Evolutionary conservation across 2,113 vertebrate genomes (phyloP).

Genomic region (Carollia perspicillata): DNA sequence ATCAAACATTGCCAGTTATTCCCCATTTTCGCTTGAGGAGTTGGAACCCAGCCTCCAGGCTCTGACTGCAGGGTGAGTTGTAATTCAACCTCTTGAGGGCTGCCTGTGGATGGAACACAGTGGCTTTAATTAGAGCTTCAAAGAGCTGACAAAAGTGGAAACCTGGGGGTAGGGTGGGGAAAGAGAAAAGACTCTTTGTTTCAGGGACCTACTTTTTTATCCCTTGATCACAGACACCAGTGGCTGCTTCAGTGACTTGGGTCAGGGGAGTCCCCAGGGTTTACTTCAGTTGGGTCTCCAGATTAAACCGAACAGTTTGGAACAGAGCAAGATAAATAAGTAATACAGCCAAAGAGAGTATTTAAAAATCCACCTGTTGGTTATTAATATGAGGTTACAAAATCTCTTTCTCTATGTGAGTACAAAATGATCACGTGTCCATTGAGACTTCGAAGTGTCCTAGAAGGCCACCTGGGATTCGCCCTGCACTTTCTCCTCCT

Average conservation of each 20-base stretch:
- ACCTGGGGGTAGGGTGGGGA: neutral
- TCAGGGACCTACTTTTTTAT: constrained; percentile 45
- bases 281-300: neutral
- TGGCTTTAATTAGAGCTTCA: constrained; percentile 28
- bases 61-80: neutral
- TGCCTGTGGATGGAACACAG: neutral
- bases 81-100: neutral
- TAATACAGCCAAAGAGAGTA: constrained; percentile 68
- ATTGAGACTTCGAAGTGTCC: neutral
- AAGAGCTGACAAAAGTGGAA: neutral
- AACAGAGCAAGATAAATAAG: constrained; percentile 56
- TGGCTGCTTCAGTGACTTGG: neutral
- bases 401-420: neutral
- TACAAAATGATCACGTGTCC: neutral
- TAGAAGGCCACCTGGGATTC: neutral
- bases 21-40: neutral
- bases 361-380: neutral
- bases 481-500: neutral
- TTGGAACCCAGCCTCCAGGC: neutral
- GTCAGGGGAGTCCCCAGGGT: neutral
- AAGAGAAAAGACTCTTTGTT: neutral
- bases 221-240: neutral
- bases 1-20: neutral
- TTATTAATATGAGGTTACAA: neutral
- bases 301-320: neutral